Evolutionary conservation across 2,888 invertebrate species (phyloP).

Genomic region (Phania funesta): DNA sequence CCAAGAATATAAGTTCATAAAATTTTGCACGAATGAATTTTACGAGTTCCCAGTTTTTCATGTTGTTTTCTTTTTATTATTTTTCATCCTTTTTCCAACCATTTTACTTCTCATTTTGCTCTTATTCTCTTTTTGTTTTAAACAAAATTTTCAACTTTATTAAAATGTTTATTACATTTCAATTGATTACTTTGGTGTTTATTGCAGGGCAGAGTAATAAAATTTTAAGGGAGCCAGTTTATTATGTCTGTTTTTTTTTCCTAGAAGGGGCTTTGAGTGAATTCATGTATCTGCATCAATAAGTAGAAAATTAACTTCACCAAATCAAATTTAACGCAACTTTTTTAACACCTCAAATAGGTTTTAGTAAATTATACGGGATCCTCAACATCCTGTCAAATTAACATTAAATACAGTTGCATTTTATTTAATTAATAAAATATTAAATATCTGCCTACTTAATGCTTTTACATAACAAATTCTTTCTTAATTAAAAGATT

Average conservation of each 20-base stretch:
- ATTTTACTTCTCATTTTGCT: not conserved
- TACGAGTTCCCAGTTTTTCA: slow-evolving; percentile 70
- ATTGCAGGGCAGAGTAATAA: not conserved
- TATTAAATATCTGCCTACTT: too few species aligned
- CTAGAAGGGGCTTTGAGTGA: not conserved
- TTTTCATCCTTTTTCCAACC: not conserved
- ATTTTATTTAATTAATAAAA: too few species aligned
- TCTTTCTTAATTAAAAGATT: too few species aligned
- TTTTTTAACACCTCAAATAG: too few species aligned
- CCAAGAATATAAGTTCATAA: slow-evolving; percentile 72
- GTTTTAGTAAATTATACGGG: too few species aligned
- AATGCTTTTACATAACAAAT: too few species aligned
- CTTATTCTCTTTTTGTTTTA: not conserved
- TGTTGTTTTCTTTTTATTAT: slow-evolving; percentile 19
- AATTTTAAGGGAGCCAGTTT: not conserved
- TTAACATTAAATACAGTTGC: too few species aligned
- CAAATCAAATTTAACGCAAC: not conserved
- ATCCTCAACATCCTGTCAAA: too few species aligned
- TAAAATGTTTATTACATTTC: slow-evolving; percentile 33
- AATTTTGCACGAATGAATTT: slow-evolving; percentile 77
- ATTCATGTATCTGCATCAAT: not conserved
- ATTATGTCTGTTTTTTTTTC: not conserved
- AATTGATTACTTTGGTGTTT: slow-evolving; percentile 17
- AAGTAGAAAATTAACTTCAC: not conserved
- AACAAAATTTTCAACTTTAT: slow-evolving; percentile 45